These are phyloP conservation scores for Eueremaeus valkanovi DNA, from an alignment of 2,888 invertebrate genomes.

Conservation along the genomic window DNA sequence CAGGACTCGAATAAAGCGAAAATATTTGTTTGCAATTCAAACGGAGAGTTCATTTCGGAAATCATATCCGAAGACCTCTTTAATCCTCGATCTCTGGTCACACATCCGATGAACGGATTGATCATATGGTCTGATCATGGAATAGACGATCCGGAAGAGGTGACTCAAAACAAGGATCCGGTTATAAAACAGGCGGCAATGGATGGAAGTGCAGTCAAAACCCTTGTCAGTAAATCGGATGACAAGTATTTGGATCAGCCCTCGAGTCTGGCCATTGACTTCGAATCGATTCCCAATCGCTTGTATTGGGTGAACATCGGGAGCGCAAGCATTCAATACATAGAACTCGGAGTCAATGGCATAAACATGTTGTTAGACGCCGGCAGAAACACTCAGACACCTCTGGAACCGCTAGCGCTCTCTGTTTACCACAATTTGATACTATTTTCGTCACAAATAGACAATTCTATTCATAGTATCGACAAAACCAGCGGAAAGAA, in stretches of 20 bases:
- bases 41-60: conserved; percentile 56
- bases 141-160: conserved; percentile 45
- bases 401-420: conserved; percentile 60
- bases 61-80: conserved; percentile 42
- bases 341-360: conserved; percentile 54
- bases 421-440: conserved; percentile 63
- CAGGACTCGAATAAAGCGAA: conserved; percentile 55
- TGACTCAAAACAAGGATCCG: conserved; percentile 45
- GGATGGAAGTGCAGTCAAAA: conserved; percentile 60
- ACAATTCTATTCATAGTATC: conserved; percentile 61
- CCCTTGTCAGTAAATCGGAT: conserved; percentile 50
- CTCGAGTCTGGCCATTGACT: conserved; percentile 60
- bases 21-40: conserved; percentile 67
- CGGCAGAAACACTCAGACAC: conserved; percentile 7
- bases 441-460: conserved; percentile 63
- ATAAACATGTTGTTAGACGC: conserved; percentile 2
- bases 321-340: conserved; percentile 61
- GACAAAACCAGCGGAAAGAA: conserved; percentile 60
- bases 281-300: conserved; percentile 55
- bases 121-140: conserved; percentile 60
- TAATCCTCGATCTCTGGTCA: conserved; percentile 61
- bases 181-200: conserved; percentile 63
- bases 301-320: conserved; percentile 69
- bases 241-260: conserved; percentile 50
- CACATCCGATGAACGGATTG: conserved; percentile 61